Evolutionary conservation across 2,797 vertebrate genomes (phyloP).

Genomic region (Scomberomorus guttatus): DNA sequence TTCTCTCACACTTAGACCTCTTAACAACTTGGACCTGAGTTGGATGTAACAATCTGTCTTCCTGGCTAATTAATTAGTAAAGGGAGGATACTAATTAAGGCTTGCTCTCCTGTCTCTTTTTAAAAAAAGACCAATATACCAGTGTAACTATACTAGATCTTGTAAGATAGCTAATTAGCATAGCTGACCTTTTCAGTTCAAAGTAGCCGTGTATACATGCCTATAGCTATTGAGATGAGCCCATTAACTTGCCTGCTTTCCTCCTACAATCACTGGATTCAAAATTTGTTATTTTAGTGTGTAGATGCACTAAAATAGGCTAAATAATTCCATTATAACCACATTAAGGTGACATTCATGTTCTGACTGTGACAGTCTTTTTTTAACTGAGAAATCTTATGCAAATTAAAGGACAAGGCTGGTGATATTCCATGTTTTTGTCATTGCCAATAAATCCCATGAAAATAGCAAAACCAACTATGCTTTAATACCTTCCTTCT

Average conservation of each 20-base stretch:
- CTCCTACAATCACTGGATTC: neutral
- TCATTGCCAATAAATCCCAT: too few relatives aligned
- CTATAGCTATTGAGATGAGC: neutral
- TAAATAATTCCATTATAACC: neutral
- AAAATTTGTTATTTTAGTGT: neutral
- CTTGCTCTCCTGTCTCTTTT: neutral
- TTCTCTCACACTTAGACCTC: neutral
- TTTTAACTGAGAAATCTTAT: neutral
- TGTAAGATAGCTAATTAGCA: conserved; percentile 32
- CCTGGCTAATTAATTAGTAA: conserved; percentile 16
- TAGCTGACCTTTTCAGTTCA: conserved; percentile 23
- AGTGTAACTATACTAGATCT: neutral
- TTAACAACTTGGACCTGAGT: neutral
- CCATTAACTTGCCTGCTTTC: neutral
- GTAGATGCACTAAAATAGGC: neutral
- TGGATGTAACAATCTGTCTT: neutral
- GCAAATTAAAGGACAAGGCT: neutral
- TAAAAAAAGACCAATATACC: neutral
- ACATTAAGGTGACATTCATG: neutral
- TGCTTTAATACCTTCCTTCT: too few relatives aligned
- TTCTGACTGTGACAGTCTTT: neutral
- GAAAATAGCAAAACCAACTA: too few relatives aligned
- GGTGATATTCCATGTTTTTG: too few relatives aligned
- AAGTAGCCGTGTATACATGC: neutral
- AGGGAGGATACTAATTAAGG: conserved; percentile 5